Evolutionary conservation across 2,113 vertebrate genomes (phyloP).

Genomic region (Oceanodroma tethys): DNA sequence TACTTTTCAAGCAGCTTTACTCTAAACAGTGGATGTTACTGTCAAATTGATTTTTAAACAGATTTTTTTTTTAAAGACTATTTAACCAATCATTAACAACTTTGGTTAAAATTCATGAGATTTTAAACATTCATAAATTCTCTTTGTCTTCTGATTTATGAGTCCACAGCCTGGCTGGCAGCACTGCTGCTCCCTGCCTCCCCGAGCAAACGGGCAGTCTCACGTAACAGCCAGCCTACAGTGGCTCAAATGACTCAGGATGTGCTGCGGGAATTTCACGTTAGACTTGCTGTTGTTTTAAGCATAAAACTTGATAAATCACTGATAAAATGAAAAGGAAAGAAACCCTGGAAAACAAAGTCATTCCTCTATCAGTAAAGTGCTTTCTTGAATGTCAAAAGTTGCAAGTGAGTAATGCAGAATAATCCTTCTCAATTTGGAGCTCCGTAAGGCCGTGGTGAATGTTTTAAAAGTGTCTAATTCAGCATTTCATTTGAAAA

Average conservation of each 20-base stretch:
- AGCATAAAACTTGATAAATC: neutral
- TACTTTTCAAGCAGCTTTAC: neutral
- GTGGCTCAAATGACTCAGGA: neutral
- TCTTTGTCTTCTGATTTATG: neutral
- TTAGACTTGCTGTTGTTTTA: neutral
- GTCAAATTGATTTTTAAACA: slow-evolving; percentile 37
- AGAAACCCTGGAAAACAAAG: neutral
- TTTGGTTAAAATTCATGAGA: slow-evolving; percentile 29
- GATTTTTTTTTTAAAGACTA: neutral
- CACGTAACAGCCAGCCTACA: rapidly evolving
- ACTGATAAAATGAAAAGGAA: neutral
- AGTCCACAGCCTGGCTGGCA: neutral
- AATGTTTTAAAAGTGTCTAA: neutral
- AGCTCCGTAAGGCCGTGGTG: neutral
- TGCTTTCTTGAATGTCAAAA: neutral
- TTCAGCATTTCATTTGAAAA: neutral
- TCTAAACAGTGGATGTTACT: neutral
- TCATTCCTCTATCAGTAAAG: neutral
- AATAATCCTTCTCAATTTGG: neutral
- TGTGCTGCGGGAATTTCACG: neutral
- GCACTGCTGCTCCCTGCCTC: neutral
- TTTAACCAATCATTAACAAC: slow-evolving; percentile 47
- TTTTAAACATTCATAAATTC: slow-evolving; percentile 39
- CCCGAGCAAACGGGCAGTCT: neutral
- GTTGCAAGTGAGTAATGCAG: neutral